Percentiles rank a stretch among this genome's conserved stretches.
Conservation (phyloP, 2,888 invertebrate species). For the Thecocarcelia acutangulata region DNA sequence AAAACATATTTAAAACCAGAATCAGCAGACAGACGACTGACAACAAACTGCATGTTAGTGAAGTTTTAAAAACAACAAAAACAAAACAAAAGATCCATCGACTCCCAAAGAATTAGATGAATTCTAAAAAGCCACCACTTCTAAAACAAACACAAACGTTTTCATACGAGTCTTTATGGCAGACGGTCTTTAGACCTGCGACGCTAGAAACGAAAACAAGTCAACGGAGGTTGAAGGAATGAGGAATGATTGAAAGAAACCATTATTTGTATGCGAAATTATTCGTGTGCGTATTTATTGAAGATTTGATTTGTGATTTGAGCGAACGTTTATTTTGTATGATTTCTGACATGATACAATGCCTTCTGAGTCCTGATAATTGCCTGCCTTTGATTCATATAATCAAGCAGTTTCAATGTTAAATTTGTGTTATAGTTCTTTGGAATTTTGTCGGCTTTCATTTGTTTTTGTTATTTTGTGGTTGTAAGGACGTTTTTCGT, state of each 20-base stretch:
- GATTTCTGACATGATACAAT: constrained; percentile 47
- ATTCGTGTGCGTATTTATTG: constrained; percentile 48
- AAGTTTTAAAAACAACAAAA: constrained; percentile 26
- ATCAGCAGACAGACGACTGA: constrained; percentile 58
- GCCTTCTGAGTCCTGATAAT: constrained; percentile 57
- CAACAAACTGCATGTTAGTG: constrained; percentile 45
- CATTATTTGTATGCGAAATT: constrained; percentile 61
- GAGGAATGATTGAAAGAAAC: constrained; percentile 42
- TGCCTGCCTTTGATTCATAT: constrained; percentile 64
- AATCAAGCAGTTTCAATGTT: constrained; percentile 64
- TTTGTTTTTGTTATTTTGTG: constrained; percentile 24
- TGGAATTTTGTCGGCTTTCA: constrained; percentile 64
- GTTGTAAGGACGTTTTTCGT: background rate
- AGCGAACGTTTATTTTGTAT: constrained; percentile 40
- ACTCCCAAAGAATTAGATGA: constrained; percentile 47
- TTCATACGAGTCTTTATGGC: background rate
- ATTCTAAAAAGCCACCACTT: constrained; percentile 33
- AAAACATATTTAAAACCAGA: constrained; percentile 8
- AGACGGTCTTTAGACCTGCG: background rate
- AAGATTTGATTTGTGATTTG: constrained; percentile 66
- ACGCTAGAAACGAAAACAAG: background rate
- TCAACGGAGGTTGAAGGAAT: no score
- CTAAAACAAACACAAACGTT: background rate
- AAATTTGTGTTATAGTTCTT: constrained; percentile 63
- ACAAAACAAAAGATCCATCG: background rate